phyloP scores from a whole-genome alignment of 2,113 vertebrate species.

The Hemichromis elongatus region DNA sequence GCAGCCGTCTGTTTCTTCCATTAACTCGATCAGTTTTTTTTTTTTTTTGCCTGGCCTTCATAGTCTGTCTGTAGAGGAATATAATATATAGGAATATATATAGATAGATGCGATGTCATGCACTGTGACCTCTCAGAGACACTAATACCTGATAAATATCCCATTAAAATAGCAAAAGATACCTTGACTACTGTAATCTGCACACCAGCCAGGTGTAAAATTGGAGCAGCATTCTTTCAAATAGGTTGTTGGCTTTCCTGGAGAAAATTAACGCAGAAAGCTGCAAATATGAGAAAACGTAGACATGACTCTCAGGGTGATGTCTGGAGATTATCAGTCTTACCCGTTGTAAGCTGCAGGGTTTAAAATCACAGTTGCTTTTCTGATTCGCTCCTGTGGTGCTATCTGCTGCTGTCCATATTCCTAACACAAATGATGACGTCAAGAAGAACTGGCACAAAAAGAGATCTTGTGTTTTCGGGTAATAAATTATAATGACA shows the following conservation, averaged over 20 bases:
- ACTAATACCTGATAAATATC: background rate
- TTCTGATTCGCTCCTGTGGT: constrained; percentile 80
- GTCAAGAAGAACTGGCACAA: background rate
- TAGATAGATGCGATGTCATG: background rate
- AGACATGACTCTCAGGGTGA: background rate
- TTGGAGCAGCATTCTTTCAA: constrained; percentile 97
- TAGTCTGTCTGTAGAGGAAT: constrained; percentile 85
- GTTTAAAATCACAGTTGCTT: constrained; percentile 94
- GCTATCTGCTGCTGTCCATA: constrained; percentile 85
- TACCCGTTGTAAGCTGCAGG: constrained; percentile 92
- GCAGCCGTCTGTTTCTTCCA: constrained; percentile 90
- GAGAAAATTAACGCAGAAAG: background rate
- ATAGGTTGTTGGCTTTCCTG: constrained; percentile 91
- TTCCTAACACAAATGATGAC: constrained; percentile 62
- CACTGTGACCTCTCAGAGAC: background rate
- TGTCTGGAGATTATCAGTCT: background rate
- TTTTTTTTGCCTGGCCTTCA: constrained; percentile 96
- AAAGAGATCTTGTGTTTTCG: background rate
- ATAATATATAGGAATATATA: background rate
- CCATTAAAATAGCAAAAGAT: background rate
- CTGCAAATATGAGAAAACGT: background rate
- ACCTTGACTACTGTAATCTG: constrained; percentile 93
- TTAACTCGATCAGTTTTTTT: constrained; percentile 90
- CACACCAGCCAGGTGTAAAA: constrained; percentile 92
- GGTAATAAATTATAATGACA: background rate